Percentiles rank a stretch among this genome's conserved stretches.
These are phyloP conservation scores for Chironomus tepperi DNA, from an alignment of 1,140 invertebrate species.

Conservation along the genomic window DNA sequence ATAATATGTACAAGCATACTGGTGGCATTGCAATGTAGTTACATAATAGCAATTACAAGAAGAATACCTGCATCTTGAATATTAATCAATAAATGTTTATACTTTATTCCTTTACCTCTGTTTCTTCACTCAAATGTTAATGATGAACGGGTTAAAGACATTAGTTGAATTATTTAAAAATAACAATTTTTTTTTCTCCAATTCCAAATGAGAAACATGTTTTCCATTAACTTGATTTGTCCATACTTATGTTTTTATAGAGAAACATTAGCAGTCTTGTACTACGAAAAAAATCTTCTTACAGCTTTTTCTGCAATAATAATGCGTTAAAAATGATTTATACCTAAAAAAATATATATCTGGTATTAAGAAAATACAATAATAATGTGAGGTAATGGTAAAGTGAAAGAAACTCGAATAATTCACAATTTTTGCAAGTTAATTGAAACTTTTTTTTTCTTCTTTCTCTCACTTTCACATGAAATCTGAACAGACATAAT, in stretches of 20 bases:
- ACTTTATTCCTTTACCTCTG: neutral
- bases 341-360: too few species aligned
- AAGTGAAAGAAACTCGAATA: too few species aligned
- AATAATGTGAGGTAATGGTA: too few species aligned
- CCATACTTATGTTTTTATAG: neutral
- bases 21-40: neutral
- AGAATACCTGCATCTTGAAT: neutral
- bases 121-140: neutral
- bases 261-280: slow-evolving; percentile 4
- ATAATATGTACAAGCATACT: neutral
- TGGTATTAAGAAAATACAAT: too few species aligned
- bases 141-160: too few species aligned
- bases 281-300: neutral
- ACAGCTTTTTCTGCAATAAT: neutral
- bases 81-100: slow-evolving; percentile 9
- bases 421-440: too few species aligned
- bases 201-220: neutral
- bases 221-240: slow-evolving; percentile 2
- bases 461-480: neutral
- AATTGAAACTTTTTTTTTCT: neutral
- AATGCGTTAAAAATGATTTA: neutral
- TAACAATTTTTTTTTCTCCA: neutral
- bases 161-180: neutral
- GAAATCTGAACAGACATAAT: neutral
- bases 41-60: slow-evolving; percentile 9